These are phyloP conservation scores for Melanostoma mellinum DNA, from an alignment of 2,888 invertebrate genomes.

Conservation along the genomic window DNA sequence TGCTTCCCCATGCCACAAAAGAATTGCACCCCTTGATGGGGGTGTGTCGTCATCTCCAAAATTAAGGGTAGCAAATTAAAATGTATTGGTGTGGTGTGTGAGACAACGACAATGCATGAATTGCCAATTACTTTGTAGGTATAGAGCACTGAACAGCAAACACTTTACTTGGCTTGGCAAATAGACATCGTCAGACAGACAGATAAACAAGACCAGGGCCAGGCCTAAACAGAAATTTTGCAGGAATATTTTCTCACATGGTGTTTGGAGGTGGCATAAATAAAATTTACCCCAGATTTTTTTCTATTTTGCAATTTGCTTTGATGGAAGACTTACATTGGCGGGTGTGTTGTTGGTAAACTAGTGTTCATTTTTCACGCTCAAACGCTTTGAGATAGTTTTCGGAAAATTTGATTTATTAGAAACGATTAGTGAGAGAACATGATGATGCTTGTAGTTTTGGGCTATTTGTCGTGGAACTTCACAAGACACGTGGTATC, in stretches of 20 bases:
- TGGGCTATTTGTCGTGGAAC: conserved; percentile 35
- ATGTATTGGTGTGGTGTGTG: conserved; percentile 48
- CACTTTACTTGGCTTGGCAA: conserved; percentile 26
- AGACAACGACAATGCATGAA: conserved; percentile 42
- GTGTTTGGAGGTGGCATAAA: conserved; percentile 38
- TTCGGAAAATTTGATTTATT: conserved; percentile 61
- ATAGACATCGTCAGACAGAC: conserved; percentile 12
- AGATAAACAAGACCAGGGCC: background rate
- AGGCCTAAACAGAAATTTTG: conserved; percentile 32
- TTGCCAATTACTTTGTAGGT: conserved; percentile 50
- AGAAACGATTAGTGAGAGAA: conserved; percentile 47
- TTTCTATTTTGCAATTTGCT: conserved; percentile 21
- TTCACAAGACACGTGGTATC: background rate
- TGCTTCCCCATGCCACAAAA: conserved; percentile 25
- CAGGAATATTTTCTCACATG: conserved; percentile 34
- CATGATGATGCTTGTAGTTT: conserved; percentile 38
- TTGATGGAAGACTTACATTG: conserved; percentile 42
- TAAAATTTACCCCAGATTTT: conserved; percentile 21
- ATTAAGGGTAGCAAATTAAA: conserved; percentile 63
- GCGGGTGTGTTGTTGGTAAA: conserved; percentile 13
- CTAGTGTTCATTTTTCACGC: conserved; percentile 37
- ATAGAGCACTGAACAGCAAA: conserved; percentile 21
- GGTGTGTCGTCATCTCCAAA: conserved; percentile 48
- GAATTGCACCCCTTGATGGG: conserved; percentile 6
- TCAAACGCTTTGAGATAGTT: conserved; percentile 42